Evolutionary conservation across 2,888 invertebrate species (phyloP).

Genomic region (Macrophya annulata): DNA sequence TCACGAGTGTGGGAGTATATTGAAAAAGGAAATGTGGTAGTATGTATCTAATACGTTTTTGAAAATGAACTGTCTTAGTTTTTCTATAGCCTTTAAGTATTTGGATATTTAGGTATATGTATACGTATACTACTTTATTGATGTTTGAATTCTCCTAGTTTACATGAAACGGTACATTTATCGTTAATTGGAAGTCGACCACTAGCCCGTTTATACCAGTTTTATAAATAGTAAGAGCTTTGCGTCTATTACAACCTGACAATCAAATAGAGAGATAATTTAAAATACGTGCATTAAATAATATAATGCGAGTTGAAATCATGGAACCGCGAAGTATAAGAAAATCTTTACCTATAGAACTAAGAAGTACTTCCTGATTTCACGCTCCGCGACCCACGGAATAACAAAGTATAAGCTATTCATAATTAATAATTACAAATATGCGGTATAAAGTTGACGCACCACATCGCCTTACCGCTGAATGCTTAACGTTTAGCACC

Average conservation of each 20-base stretch:
- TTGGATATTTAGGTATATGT: no score
- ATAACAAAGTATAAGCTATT: slow-evolving; percentile 44
- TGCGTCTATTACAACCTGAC: not conserved
- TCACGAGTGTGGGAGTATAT: not conserved
- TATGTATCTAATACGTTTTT: not conserved
- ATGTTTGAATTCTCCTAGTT: not conserved
- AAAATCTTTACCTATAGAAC: slow-evolving; percentile 7
- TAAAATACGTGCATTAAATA: not conserved
- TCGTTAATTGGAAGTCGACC: not conserved
- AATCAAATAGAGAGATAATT: not conserved
- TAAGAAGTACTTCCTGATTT: slow-evolving; percentile 37
- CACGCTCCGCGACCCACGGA: slow-evolving; percentile 37
- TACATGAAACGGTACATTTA: not conserved
- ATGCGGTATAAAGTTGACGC: slow-evolving; percentile 37
- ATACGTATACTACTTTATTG: not conserved
- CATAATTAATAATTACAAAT: slow-evolving; percentile 55
- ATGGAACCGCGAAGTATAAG: slow-evolving; percentile 9
- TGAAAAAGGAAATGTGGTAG: not conserved
- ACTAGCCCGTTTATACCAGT: not conserved
- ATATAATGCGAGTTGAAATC: slow-evolving; percentile 13
- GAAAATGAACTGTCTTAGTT: not conserved
- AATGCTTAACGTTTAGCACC: slow-evolving; percentile 54
- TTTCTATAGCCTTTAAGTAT: not conserved
- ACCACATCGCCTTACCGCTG: slow-evolving; percentile 33
- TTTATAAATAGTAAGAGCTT: not conserved